Percentiles rank a stretch among this genome's conserved stretches.
These are phyloP conservation scores for Luperina nickerlii DNA, from an alignment of 2,888 invertebrate species.

Conservation along the genomic window DNA sequence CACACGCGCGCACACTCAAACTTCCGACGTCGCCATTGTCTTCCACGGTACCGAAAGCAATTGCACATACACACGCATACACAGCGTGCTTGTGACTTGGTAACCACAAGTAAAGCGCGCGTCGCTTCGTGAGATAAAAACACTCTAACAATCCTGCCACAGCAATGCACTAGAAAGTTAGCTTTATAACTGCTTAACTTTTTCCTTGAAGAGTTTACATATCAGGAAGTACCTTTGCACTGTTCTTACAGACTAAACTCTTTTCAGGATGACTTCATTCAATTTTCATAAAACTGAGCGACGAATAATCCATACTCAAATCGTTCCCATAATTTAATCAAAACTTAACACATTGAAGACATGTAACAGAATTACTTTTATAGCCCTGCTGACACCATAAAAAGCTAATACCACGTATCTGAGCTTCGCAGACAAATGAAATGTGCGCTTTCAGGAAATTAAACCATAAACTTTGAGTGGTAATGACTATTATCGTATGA, in stretches of 20 bases:
- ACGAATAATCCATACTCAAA: slow-evolving; percentile 13
- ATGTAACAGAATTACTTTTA: slow-evolving; percentile 79
- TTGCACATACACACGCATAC: too few relatives aligned
- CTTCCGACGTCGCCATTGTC: too few relatives aligned
- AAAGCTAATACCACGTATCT: slow-evolving; percentile 80
- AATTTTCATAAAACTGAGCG: not conserved
- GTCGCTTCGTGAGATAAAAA: too few relatives aligned
- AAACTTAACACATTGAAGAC: slow-evolving; percentile 76
- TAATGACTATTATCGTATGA: slow-evolving; percentile 78
- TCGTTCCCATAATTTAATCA: slow-evolving; percentile 75
- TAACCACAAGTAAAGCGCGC: too few relatives aligned
- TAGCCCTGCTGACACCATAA: slow-evolving; percentile 74
- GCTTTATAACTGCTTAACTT: too few relatives aligned
- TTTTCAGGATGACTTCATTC: not conserved
- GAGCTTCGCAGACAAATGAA: slow-evolving; percentile 77
- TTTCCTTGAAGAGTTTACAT: too few relatives aligned
- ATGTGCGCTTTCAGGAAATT: slow-evolving; percentile 87
- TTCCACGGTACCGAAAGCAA: too few relatives aligned
- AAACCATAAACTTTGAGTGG: slow-evolving; percentile 83
- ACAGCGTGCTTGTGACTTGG: too few relatives aligned
- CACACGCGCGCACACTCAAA: too few relatives aligned
- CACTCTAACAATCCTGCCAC: too few relatives aligned
- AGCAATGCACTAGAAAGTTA: too few relatives aligned
- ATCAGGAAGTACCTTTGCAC: not conserved
- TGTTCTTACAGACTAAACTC: not conserved